These are phyloP conservation scores for Apteryx owenii DNA, from an alignment of 2,113 vertebrate species.

Conservation along the genomic window DNA sequence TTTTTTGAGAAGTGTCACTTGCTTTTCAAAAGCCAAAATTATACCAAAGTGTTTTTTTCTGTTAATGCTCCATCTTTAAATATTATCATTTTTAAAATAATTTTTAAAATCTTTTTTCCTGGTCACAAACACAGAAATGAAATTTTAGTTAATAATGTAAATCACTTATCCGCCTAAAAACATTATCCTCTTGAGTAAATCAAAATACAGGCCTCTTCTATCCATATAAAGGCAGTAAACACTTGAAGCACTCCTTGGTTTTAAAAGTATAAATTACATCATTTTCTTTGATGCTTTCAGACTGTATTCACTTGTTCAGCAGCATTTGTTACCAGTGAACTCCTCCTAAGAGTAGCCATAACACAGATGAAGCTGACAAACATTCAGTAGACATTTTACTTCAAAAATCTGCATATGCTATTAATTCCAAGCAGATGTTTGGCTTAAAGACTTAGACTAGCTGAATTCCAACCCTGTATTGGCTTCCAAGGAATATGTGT, in stretches of 20 bases:
- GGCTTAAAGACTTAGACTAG: conserved; percentile 6
- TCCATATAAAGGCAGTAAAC: neutral
- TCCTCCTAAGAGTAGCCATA: neutral
- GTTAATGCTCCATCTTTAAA: neutral
- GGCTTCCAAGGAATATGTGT: neutral
- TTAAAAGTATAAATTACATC: neutral
- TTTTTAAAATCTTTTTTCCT: no score
- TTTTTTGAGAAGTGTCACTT: neutral
- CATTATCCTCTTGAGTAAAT: neutral
- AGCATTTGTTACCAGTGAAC: neutral
- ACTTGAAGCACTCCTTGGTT: neutral
- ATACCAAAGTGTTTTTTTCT: neutral
- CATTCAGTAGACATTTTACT: neutral
- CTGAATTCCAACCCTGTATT: neutral
- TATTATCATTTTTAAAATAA: no score
- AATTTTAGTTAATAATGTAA: neutral
- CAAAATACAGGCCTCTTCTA: neutral
- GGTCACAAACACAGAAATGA: no score
- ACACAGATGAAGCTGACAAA: neutral
- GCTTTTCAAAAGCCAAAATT: neutral
- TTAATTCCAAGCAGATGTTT: conserved; percentile 59
- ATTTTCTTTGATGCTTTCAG: neutral
- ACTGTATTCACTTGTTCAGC: neutral
- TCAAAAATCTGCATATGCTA: neutral
- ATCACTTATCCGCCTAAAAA: neutral